A percentile compares a stretch with the other conserved stretches of the same genome.
Evolutionary conservation across 2,888 invertebrate species (phyloP).

Genomic region (Xestia xanthographa): DNA sequence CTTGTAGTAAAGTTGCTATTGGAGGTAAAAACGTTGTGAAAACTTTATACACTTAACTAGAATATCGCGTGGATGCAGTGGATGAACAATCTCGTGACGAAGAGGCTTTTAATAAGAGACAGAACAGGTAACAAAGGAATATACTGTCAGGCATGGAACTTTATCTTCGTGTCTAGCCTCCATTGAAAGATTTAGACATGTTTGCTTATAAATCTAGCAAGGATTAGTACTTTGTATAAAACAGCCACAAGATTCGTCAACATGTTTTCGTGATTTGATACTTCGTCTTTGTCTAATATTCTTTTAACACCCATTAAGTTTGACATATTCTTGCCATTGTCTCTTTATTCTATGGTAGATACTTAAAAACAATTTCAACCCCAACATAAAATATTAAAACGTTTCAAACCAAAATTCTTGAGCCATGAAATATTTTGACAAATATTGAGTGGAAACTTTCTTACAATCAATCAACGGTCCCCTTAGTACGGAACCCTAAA

Average conservation of each 20-base stretch:
- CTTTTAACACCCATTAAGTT: not conserved
- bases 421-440: slow-evolving; percentile 85
- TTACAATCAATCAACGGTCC: slow-evolving; percentile 80
- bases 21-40: not conserved
- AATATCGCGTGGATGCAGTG: not conserved
- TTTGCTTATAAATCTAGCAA: not conserved
- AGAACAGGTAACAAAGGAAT: not conserved
- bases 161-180: not conserved
- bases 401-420: slow-evolving; percentile 70
- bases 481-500: slow-evolving; percentile 69
- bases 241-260: not conserved
- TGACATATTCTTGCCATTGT: not conserved
- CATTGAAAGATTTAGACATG: not conserved
- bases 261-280: slow-evolving; percentile 6
- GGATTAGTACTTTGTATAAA: not conserved
- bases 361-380: slow-evolving; percentile 14
- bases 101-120: not conserved
- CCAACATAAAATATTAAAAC: slow-evolving; percentile 35
- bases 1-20: not conserved
- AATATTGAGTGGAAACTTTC: slow-evolving; percentile 82
- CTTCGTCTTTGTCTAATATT: not conserved
- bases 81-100: not conserved
- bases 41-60: not conserved
- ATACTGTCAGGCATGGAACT: not conserved
- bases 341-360: not conserved